Evolutionary conservation across 2,797 vertebrate genomes (phyloP), one percentile per base, ranked within the genome.

Genomic region (Melanotaenia pygmaea): DNA sequence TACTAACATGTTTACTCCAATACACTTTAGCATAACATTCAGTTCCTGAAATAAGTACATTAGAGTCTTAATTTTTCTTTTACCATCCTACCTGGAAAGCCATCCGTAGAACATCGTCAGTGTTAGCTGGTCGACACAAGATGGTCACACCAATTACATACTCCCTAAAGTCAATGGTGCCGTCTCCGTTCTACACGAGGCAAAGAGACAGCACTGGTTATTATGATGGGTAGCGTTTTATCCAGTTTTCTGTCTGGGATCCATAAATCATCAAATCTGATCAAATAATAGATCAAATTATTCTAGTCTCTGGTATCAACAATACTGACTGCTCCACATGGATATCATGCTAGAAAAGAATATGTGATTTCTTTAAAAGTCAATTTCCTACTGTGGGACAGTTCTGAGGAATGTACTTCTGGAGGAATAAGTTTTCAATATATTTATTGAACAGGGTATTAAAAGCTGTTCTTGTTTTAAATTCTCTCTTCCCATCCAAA

Each of bases 121-220:
- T 98, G 92, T 98, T 99, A 20, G 97, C 96, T 34, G 98, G 98
- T 79, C 95, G 95, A 88, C 98, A 99, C 59, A 99, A 84, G 76
- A 99, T 94, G 40, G 95, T 96, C 87, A 99, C 94, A n/a, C 98
- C 98, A 28, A 99, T 99, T 3, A 99, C 97, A 30, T 99, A 99
- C 87, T 99, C 98, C 88, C 98, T 95, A 93, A 99, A 99, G 92
- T 99, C 98, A 1, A 99, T 97, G 77, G 96, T 97, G 86, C 97
- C 97, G 28, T 99, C 97, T 16, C 95, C 92, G 30, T 99, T 93
- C 98, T 99, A 69, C 56, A 76, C 7, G 59, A 28, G 43, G 65
- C 28, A 73, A 28, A 76, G 30, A 35, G 10, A 10, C 22, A 74
- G 32, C 22, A 69, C 13, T 32, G 22, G 58, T 51, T 1, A 30